Percentiles rank a stretch among this genome's conserved stretches.
These are phyloP conservation scores for Lapara coniferarum DNA, from an alignment of 2,888 invertebrate genomes.

Conservation along the genomic window DNA sequence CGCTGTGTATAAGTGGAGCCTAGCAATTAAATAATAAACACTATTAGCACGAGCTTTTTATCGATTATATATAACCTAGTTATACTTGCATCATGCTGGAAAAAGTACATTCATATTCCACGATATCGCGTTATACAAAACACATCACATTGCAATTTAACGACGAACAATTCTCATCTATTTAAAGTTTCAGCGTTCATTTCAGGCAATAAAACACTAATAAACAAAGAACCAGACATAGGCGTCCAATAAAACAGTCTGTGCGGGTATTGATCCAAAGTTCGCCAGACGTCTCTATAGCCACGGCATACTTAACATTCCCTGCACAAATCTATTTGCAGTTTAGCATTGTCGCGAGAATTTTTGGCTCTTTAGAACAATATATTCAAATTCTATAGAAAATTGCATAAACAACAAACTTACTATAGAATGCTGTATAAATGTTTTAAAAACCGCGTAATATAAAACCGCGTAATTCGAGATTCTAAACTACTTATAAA, in stretches of 20 bases:
- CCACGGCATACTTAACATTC: slow-evolving; percentile 28
- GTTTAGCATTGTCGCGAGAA: neutral
- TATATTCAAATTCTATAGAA: neutral
- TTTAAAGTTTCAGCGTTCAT: neutral
- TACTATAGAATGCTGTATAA: neutral
- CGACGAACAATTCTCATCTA: neutral
- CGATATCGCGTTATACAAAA: neutral
- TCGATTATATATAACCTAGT: no score
- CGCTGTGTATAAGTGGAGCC: no score
- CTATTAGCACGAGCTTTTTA: no score
- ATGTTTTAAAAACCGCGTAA: neutral
- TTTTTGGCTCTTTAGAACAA: neutral
- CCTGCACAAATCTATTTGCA: slow-evolving; percentile 6
- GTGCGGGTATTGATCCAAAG: slow-evolving; percentile 20
- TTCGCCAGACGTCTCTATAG: slow-evolving; percentile 29
- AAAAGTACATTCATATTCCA: neutral
- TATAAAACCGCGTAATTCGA: neutral
- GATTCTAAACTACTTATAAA: neutral
- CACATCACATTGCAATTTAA: neutral
- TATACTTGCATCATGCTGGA: no score
- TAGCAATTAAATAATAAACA: no score
- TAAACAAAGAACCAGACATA: slow-evolving; percentile 28
- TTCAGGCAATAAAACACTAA: slow-evolving; percentile 5
- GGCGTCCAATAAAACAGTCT: slow-evolving; percentile 31
- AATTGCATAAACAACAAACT: neutral